A percentile compares a stretch with the other conserved stretches of the same genome.
phyloP scores from a whole-genome alignment of 2,888 invertebrate genomes.

The Amblyjoppa proteus region DNA sequence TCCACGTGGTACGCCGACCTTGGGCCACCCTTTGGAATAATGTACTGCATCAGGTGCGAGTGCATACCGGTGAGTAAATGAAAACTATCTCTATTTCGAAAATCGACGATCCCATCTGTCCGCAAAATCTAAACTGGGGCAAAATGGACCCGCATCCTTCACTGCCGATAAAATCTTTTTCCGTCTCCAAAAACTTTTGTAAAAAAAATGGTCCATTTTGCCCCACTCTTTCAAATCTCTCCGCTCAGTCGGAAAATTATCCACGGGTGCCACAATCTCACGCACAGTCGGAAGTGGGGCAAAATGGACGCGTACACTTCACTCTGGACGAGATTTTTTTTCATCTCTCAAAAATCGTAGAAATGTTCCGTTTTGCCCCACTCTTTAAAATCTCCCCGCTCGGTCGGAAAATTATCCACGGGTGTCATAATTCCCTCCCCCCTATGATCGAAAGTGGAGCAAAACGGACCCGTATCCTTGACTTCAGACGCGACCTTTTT shows the following conservation, averaged over 20 bases:
- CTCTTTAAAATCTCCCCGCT: neutral
- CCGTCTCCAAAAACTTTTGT: too few species aligned
- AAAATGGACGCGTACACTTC: too few species aligned
- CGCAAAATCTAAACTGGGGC: neutral
- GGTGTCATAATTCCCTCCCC: neutral
- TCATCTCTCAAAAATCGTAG: too few species aligned
- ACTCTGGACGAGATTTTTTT: too few species aligned
- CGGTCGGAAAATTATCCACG: neutral
- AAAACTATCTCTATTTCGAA: neutral
- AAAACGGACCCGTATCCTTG: too few species aligned
- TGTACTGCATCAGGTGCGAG: constrained; percentile 98
- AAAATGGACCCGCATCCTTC: neutral
- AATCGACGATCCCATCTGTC: neutral
- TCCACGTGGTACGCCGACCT: constrained; percentile 97
- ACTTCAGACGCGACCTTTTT: too few species aligned
- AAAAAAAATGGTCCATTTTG: neutral
- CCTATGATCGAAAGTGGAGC: too few species aligned
- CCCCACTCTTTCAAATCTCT: too few species aligned
- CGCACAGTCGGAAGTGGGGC: too few species aligned
- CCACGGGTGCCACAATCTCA: too few species aligned
- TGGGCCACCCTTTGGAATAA: constrained; percentile 96
- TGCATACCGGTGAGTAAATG: constrained; percentile 94
- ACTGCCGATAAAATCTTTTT: too few species aligned
- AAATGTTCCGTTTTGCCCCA: neutral
- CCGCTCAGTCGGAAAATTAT: too few species aligned